A percentile compares a stretch with the other conserved stretches of the same genome.
phyloP scores from a whole-genome alignment of 2,888 invertebrate species.

The Polydrusus pterygomalis region DNA sequence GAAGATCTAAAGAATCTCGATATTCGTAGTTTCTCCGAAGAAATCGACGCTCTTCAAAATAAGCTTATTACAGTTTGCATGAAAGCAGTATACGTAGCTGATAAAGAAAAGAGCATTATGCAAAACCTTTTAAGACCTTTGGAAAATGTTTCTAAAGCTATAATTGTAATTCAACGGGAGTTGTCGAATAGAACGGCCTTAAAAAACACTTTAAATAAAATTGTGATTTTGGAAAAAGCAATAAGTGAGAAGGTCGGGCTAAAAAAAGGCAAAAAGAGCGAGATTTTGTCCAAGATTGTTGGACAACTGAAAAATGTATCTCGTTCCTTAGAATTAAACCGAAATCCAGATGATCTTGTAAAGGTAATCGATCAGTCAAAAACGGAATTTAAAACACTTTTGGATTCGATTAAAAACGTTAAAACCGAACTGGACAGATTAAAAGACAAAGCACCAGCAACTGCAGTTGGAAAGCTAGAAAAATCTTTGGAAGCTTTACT shows the following conservation, averaged over 20 bases:
- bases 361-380: constrained; percentile 28
- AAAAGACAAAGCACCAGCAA: constrained; percentile 10
- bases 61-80: constrained; percentile 68
- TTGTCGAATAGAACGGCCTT: constrained; percentile 59
- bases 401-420: constrained; percentile 2
- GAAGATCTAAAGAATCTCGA: constrained; percentile 51
- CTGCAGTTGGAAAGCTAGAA: constrained; percentile 18
- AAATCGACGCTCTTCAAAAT: constrained; percentile 66
- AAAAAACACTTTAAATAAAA: constrained; percentile 53
- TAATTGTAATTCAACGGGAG: constrained; percentile 66
- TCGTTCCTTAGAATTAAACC: constrained; percentile 17
- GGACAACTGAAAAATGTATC: constrained; percentile 38
- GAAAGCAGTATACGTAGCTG: constrained; percentile 65
- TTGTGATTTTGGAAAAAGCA: constrained; percentile 49
- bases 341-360: constrained; percentile 32
- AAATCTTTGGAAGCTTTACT: constrained; percentile 37
- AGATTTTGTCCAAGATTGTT: constrained; percentile 21
- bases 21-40: constrained; percentile 63
- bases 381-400: constrained; percentile 23
- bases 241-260: constrained; percentile 25
- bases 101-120: constrained; percentile 64
- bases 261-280: constrained; percentile 8
- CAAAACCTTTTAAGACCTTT: constrained; percentile 66
- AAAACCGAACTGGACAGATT: constrained; percentile 9
- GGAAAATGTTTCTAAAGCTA: constrained; percentile 67